These are phyloP conservation scores for Remorina albescens DNA, from an alignment of 2,797 vertebrate genomes.

Conservation along the genomic window DNA sequence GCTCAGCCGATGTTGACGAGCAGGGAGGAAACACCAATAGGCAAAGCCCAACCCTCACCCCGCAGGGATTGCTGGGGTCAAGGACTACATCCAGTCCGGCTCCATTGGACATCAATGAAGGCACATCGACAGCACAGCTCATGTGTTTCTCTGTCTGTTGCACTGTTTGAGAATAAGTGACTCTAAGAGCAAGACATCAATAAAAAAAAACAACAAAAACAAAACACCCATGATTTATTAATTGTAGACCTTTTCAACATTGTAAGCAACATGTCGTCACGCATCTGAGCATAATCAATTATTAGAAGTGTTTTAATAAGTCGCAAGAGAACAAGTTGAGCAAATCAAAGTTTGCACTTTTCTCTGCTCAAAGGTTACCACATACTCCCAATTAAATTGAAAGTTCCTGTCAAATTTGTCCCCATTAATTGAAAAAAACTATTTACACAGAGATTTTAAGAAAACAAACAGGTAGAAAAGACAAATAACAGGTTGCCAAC, in stretches of 20 bases:
- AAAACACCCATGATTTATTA: background rate
- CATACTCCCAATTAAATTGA: background rate
- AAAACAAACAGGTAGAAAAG: background rate
- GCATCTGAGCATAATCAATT: background rate
- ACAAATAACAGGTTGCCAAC: conserved; percentile 7
- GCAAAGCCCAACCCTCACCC: conserved; percentile 47
- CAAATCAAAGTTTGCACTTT: background rate
- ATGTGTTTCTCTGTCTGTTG: background rate
- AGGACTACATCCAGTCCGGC: conserved; percentile 66
- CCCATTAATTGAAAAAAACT: background rate
- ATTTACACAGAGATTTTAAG: too few species aligned
- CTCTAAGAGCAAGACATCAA: background rate
- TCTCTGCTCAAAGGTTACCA: background rate
- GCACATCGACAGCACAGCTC: background rate
- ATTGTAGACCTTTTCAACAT: background rate
- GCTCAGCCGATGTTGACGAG: conserved; percentile 52
- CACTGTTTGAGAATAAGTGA: background rate
- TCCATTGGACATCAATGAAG: conserved; percentile 71
- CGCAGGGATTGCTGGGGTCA: conserved; percentile 65
- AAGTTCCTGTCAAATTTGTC: background rate
- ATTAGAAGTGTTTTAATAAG: background rate
- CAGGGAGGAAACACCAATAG: conserved; percentile 62
- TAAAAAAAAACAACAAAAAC: too few species aligned
- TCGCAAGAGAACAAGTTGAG: background rate
- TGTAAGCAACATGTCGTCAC: background rate